phyloP scores from a whole-genome alignment of 2,888 invertebrate species.

The Caenorhabditis afra region DNA sequence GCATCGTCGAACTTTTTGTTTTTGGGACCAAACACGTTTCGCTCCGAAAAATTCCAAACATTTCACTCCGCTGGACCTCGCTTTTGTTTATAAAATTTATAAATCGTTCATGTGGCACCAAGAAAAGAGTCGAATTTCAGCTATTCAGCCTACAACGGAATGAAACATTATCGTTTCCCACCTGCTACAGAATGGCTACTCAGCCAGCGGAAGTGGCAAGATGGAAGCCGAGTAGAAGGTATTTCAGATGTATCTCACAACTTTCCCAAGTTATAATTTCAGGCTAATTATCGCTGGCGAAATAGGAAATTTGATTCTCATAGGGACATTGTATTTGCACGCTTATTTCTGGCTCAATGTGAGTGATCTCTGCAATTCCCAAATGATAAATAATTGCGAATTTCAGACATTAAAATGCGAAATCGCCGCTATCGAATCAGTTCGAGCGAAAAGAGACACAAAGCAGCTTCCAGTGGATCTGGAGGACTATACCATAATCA shows the following conservation, averaged over 20 bases:
- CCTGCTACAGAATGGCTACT: slow-evolving; percentile 12
- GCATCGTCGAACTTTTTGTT: background rate
- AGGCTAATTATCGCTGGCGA: slow-evolving; percentile 41
- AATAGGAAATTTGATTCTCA: slow-evolving; percentile 56
- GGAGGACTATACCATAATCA: slow-evolving; percentile 76
- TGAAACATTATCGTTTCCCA: slow-evolving; percentile 12
- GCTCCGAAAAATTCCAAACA: background rate
- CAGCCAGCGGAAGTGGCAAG: background rate
- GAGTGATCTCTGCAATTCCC: no score
- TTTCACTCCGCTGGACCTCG: background rate
- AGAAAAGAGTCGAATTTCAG: slow-evolving; percentile 2
- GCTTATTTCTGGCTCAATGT: slow-evolving; percentile 58
- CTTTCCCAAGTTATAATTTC: background rate
- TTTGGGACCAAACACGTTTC: background rate
- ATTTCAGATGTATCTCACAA: background rate
- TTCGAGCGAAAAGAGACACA: slow-evolving; percentile 22
- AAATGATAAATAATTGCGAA: background rate
- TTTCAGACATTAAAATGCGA: slow-evolving; percentile 29
- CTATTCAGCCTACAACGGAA: slow-evolving; percentile 5
- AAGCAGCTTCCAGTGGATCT: slow-evolving; percentile 68
- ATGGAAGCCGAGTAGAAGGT: slow-evolving; percentile 23
- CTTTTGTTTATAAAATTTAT: slow-evolving; percentile 8
- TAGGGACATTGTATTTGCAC: slow-evolving; percentile 42
- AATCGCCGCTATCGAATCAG: background rate
- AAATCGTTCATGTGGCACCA: background rate